Evolutionary conservation across 1,140 invertebrate genomes (phyloP).

Genomic region (Psix sp.): DNA sequence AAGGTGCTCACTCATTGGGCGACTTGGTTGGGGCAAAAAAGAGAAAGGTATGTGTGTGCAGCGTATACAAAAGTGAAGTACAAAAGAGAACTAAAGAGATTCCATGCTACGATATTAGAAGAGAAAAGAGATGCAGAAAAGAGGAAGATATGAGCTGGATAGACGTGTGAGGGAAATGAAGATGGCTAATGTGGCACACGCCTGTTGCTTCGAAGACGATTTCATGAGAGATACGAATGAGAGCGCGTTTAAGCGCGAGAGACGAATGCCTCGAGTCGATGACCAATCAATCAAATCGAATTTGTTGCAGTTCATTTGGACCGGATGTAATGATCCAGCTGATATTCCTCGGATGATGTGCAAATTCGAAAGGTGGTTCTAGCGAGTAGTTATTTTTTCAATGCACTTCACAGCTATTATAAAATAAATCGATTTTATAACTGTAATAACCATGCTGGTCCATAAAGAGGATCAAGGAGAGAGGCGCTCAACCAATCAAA

Average conservation of each 20-base stretch:
- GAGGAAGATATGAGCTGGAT: no score
- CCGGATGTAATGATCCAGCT: slow-evolving; percentile 20
- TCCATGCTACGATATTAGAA: no score
- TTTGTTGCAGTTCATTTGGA: slow-evolving; percentile 1
- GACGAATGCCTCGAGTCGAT: slow-evolving; percentile 8
- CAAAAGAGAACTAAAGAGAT: slow-evolving; percentile 25
- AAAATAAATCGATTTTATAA: no score
- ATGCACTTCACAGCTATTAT: no score
- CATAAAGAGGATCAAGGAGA: no score
- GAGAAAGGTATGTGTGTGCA: slow-evolving; percentile 47
- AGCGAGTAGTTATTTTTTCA: no score
- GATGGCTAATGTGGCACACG: slow-evolving; percentile 42
- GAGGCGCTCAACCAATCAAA: no score
- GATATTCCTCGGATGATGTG: no score
- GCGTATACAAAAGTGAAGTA: slow-evolving; percentile 17
- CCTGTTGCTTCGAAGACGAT: slow-evolving; percentile 10
- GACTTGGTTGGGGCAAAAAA: slow-evolving; percentile 20
- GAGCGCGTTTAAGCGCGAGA: slow-evolving; percentile 23
- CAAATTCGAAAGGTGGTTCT: no score
- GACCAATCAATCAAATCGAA: slow-evolving; percentile 15
- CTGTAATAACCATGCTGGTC: no score
- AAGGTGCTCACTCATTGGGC: slow-evolving; percentile 37
- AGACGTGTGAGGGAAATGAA: no score
- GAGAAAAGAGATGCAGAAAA: slow-evolving; percentile 15
- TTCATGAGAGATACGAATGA: slow-evolving; percentile 19